A percentile compares a stretch with the other conserved stretches of the same genome.
Evolutionary conservation across 2,888 invertebrate genomes (phyloP).

Genomic region (Machimus atricapillus): DNA sequence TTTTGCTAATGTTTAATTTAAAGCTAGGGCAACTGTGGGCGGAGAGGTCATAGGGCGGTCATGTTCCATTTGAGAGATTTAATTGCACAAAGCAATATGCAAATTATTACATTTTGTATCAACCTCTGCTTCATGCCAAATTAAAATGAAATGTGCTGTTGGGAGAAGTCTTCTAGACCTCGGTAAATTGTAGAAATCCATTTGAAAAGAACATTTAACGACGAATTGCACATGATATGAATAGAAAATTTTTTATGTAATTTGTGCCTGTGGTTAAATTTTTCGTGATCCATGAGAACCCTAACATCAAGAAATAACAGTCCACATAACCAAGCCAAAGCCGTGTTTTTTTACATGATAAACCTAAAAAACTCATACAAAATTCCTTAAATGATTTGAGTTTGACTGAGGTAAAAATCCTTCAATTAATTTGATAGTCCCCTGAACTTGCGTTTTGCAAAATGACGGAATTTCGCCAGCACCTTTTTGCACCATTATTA

Average conservation of each 20-base stretch:
- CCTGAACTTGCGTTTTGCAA: no score
- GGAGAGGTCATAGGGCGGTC: background rate
- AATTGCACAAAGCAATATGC: background rate
- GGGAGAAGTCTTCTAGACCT: background rate
- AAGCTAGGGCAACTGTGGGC: background rate
- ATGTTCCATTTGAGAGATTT: background rate
- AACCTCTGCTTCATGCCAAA: background rate
- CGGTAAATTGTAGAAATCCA: background rate
- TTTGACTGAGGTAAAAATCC: no score
- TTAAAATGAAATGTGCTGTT: background rate
- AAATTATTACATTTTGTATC: background rate
- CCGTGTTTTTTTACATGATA: no score
- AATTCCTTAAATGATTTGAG: no score
- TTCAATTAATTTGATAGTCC: no score
- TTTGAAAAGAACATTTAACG: background rate
- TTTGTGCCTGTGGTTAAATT: background rate
- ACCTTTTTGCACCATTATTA: no score
- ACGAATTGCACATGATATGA: background rate
- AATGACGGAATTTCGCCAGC: no score
- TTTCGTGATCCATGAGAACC: background rate
- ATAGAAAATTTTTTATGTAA: background rate
- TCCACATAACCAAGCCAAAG: no score
- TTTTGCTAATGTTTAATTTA: conserved; percentile 14
- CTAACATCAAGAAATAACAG: no score
- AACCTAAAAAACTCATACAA: no score